Percentiles rank a stretch among this genome's conserved stretches.
These are phyloP conservation scores for Lemur catta DNA, from an alignment of 2,797 vertebrate genomes.

Conservation along the genomic window DNA sequence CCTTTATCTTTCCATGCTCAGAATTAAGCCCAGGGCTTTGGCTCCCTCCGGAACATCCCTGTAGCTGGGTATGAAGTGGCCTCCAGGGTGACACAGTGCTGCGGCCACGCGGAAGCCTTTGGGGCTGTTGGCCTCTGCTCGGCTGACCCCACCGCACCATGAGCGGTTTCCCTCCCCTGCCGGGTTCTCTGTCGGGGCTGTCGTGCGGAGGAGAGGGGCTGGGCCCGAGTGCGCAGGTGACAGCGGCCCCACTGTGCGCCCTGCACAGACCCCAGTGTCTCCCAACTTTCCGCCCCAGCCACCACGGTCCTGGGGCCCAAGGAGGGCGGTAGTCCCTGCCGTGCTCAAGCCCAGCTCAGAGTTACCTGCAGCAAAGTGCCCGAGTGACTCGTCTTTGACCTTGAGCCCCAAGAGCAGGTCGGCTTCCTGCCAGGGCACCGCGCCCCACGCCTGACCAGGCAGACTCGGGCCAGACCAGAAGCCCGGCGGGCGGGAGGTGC, in stretches of 20 bases:
- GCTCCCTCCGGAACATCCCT: neutral
- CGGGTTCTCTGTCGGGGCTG: neutral
- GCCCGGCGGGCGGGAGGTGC: neutral
- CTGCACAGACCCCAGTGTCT: rapidly evolving
- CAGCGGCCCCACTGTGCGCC: neutral
- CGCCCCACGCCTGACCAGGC: neutral
- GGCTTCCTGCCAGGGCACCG: neutral
- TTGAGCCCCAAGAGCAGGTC: neutral
- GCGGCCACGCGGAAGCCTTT: no score
- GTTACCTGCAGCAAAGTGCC: neutral
- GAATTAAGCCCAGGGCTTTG: neutral
- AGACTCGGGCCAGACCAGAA: neutral
- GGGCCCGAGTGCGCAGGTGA: neutral
- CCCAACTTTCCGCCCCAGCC: rapidly evolving
- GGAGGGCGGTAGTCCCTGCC: neutral
- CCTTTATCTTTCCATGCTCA: neutral
- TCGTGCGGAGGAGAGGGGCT: neutral
- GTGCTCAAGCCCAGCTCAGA: neutral
- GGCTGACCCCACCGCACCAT: neutral
- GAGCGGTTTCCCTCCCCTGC: no score
- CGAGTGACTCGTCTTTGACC: neutral
- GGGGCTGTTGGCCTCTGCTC: neutral
- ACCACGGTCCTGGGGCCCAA: rapidly evolving
- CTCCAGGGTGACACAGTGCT: rapidly evolving
- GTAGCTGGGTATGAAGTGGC: neutral